phyloP scores from a whole-genome alignment of 2,888 invertebrate genomes.

The Mythimna vitellina region DNA sequence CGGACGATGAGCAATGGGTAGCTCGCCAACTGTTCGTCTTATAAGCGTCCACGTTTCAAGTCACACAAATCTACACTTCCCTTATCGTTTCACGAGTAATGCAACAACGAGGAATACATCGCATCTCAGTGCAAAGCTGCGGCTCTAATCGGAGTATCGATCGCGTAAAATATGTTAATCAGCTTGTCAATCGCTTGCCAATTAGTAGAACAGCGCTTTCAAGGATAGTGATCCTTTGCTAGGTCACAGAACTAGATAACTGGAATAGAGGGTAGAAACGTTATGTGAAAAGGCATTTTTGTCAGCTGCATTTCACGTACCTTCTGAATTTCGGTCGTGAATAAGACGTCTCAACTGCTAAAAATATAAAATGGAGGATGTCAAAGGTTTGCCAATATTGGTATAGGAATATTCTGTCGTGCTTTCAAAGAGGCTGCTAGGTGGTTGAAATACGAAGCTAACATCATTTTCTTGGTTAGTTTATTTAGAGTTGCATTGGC shows the following conservation, averaged over 20 bases:
- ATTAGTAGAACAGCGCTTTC: slow-evolving; percentile 38
- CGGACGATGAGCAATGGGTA: no score
- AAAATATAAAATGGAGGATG: no score
- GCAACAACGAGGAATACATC: background rate
- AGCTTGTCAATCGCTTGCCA: slow-evolving; percentile 47
- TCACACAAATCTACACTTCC: slow-evolving; percentile 2
- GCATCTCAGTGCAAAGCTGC: slow-evolving; percentile 20
- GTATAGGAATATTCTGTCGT: no score
- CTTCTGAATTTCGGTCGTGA: no score
- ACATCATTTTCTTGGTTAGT: no score
- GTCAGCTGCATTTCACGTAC: no score
- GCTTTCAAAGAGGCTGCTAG: no score
- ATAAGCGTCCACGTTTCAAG: background rate
- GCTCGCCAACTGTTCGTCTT: no score
- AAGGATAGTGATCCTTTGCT: slow-evolving; percentile 34
- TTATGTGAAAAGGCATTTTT: background rate
- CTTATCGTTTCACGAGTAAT: background rate
- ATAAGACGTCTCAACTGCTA: no score
- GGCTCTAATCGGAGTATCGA: slow-evolving; percentile 32
- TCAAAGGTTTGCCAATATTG: no score
- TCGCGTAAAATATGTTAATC: slow-evolving; percentile 44
- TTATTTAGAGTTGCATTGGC: no score
- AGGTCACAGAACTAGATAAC: background rate
- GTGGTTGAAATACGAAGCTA: no score
- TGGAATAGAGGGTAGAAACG: background rate